Conservation (phyloP, 2,888 invertebrate genomes). For the Erebia palarica region DNA sequence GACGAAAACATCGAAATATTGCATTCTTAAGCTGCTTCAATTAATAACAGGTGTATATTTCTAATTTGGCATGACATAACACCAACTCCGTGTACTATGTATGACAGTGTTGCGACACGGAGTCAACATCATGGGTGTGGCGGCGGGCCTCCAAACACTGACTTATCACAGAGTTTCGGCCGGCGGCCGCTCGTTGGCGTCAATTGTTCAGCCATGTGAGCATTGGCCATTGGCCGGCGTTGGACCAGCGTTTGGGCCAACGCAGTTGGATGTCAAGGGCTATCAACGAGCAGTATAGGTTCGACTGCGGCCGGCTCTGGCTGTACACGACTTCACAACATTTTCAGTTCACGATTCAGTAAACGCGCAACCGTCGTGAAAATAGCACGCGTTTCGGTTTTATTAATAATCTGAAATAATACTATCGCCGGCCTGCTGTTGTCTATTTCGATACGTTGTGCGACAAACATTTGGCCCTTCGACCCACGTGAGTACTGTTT, state of each 20-base stretch:
- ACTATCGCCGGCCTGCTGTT: not conserved
- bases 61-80: too few relatives aligned
- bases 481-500: slow-evolving; percentile 4
- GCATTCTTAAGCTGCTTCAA: too few relatives aligned
- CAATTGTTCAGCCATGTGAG: not conserved
- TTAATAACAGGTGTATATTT: too few relatives aligned
- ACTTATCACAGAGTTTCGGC: slow-evolving; percentile 16
- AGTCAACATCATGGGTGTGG: slow-evolving; percentile 39
- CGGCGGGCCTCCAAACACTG: slow-evolving; percentile 43
- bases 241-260: not conserved
- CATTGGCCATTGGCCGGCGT: not conserved
- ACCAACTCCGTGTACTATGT: not conserved
- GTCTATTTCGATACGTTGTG: slow-evolving; percentile 8
- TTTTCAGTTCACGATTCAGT: slow-evolving; percentile 6
- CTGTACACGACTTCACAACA: not conserved
- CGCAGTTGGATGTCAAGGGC: slow-evolving; percentile 12
- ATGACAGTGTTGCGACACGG: too few relatives aligned
- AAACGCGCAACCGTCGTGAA: not conserved
- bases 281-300: slow-evolving; percentile 1
- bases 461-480: not conserved
- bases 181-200: not conserved
- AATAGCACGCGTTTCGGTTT: not conserved
- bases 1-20: too few relatives aligned
- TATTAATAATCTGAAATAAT: not conserved
- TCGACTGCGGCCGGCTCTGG: slow-evolving; percentile 6